Evolutionary conservation across 2,797 vertebrate species (phyloP).

Genomic region (Gymnoscopelus braueri): DNA sequence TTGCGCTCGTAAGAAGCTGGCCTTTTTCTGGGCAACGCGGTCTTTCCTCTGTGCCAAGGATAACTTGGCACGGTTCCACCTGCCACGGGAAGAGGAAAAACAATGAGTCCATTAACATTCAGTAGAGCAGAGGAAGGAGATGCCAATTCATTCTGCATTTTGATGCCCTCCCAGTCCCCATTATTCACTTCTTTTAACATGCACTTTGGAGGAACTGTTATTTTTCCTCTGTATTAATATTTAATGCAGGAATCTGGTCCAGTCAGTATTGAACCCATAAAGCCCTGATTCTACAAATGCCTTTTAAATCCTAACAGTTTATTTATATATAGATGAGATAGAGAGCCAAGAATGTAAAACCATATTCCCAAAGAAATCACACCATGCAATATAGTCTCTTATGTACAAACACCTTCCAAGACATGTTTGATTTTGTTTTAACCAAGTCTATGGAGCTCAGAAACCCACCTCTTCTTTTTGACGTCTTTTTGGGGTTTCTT

Average conservation of each 20-base stretch:
- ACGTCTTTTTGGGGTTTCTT: slow-evolving; percentile 95
- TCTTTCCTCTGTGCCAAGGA: slow-evolving; percentile 96
- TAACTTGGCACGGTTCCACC: slow-evolving; percentile 98
- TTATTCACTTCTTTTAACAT: background rate
- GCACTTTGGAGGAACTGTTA: background rate
- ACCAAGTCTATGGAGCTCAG: background rate
- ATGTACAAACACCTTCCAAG: background rate
- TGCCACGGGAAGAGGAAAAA: slow-evolving; percentile 67
- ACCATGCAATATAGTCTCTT: background rate
- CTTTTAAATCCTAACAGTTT: too few species aligned
- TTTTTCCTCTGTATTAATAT: background rate
- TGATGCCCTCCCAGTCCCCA: slow-evolving; percentile 11
- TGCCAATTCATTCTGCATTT: slow-evolving; percentile 1
- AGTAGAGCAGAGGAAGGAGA: slow-evolving; percentile 23
- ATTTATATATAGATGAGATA: background rate
- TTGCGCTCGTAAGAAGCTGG: slow-evolving; percentile 96
- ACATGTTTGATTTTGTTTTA: background rate
- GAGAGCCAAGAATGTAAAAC: background rate
- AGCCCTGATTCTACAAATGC: too few species aligned
- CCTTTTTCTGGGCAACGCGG: slow-evolving; percentile 98
- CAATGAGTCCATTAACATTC: slow-evolving; percentile 67
- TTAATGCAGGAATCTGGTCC: too few species aligned
- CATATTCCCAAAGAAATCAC: background rate
- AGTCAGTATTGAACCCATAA: too few species aligned
- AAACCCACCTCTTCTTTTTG: slow-evolving; percentile 94